Evolutionary conservation across 2,113 vertebrate species (phyloP).

Genomic region (Pelmatolapia mariae): DNA sequence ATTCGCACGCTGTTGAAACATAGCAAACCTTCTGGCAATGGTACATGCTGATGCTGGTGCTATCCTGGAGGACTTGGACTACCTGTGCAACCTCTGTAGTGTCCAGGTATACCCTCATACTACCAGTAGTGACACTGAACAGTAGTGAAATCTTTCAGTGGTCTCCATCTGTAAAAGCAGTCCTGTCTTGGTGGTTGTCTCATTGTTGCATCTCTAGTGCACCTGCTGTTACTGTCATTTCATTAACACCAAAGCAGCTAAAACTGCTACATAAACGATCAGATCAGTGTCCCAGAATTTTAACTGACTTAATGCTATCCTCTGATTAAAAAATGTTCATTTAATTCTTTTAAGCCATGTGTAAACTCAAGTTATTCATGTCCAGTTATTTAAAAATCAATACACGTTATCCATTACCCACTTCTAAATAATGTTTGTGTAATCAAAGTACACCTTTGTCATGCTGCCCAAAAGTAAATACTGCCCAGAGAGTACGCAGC

Average conservation of each 20-base stretch:
- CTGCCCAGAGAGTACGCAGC: neutral
- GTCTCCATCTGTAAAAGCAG: neutral
- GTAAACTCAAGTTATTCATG: neutral
- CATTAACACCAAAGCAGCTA: neutral
- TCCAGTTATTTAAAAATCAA: neutral
- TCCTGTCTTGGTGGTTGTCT: neutral
- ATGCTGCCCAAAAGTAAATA: neutral
- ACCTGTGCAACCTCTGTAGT: neutral
- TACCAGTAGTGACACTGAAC: neutral
- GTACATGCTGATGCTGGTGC: neutral
- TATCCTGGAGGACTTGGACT: neutral
- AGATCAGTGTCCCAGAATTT: neutral
- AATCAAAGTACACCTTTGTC: neutral
- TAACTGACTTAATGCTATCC: neutral
- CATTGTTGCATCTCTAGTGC: neutral
- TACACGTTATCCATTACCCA: neutral
- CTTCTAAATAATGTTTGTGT: neutral
- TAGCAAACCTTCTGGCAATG: neutral
- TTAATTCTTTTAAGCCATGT: neutral
- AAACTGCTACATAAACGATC: neutral
- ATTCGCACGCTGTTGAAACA: neutral
- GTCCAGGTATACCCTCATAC: neutral
- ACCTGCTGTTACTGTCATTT: neutral
- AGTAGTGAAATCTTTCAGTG: neutral
- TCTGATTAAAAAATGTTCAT: neutral